Evolutionary conservation across 2,113 vertebrate species (phyloP), one percentile per base, ranked within the genome.

Genomic region (Pollachius pollachius): DNA sequence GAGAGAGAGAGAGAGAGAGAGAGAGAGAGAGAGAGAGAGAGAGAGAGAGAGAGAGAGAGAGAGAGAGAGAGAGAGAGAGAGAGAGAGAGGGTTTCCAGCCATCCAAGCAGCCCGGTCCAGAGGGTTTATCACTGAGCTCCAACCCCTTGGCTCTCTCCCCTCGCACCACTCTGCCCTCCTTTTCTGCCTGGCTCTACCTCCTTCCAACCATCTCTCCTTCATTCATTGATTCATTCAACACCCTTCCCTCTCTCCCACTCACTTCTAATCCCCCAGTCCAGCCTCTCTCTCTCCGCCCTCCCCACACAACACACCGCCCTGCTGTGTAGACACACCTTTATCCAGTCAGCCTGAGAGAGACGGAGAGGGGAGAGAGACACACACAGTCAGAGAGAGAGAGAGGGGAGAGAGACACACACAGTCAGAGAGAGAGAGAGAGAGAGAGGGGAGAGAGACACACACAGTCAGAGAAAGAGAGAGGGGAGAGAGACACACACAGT

Each of bases 111-210:
- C 73, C 59, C 13, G 16, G 48, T 78, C 83, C 75, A 70, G 64
- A 54, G 74, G 68, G 71, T 72, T 80, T 82, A 85, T 85, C 83
- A 76, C 72, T 12, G 41, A 70, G 71, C 63, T 71, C 67, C 71
- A 71, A 15, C 73, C 75, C 64, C 25, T 62, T 78, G 78, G 81
- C 71, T 62, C 12, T 62, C 60, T 62, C 7, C 25, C 17, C 2
- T 21, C 19, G 11, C 21, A 21, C n/a, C 59, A 5, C 11, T n/a
- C 61, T 15, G 13, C 18, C 6, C 17, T 6, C 12, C n/a, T 16
- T 8, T 5, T 30, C 62, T 41, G 8, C 12, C 15, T 57, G 64
- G 34, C 70, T 62, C 54, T n/a, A 56, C 54, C 54, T n/a, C n/a
- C 58, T 21, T 60, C 58, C 58, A 60, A 18, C 58, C 58, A 60